Base-by-base conservation (phyloP, 2,888 invertebrate genomes). In the Notocelia uddmanniana region DNA sequence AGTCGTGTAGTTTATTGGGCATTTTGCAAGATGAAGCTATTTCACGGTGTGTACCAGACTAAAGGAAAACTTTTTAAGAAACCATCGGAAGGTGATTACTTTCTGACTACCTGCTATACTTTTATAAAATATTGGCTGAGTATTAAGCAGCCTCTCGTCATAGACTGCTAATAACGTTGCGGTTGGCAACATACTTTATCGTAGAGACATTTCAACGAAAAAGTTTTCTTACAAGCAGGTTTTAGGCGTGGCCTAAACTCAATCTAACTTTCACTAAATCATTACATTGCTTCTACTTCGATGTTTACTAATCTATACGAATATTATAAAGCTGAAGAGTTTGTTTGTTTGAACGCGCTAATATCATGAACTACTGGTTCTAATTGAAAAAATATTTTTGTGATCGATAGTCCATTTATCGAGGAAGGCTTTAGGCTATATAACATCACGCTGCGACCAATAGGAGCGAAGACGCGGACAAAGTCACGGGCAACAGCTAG, bases 1-100 rank as follows among this genome's bases (percentile, higher is more conserved):
- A 15, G 13, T 13, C 21, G 13, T 26, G 23, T 55, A 13, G 26
- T 55, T 8, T 55, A 15, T n/a, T 26, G 9, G 31, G 11, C 13
- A 50, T 21, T n/a, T 21, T 21, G n/a, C 31, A 23, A 59, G 26
- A 37, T 34, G 50, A 68, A 34, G n/a, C 37, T 59, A 41, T 13
- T 68, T 58, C 34, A 23, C 45, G 2, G 18, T 31, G n/a, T 45
- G 19, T 57, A 23, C 19, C 21, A 68, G 34, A 68, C 59, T 50
- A 59, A 68, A 59, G 50, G n/a, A 18, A 52, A 68, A 68, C 67
- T 68, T 68, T 59, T 21, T 52, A 23, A n/a, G 37, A 34, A 59
- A 26, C 50, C 41, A 18, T 45, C 21, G 34, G 31, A 34, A 48
- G 50, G 18, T 34, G 48, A 59, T 52, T 18, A 52, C 68, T 59